Evolutionary conservation across 2,888 invertebrate genomes (phyloP).

Genomic region (Drosophila peninsularis): DNA sequence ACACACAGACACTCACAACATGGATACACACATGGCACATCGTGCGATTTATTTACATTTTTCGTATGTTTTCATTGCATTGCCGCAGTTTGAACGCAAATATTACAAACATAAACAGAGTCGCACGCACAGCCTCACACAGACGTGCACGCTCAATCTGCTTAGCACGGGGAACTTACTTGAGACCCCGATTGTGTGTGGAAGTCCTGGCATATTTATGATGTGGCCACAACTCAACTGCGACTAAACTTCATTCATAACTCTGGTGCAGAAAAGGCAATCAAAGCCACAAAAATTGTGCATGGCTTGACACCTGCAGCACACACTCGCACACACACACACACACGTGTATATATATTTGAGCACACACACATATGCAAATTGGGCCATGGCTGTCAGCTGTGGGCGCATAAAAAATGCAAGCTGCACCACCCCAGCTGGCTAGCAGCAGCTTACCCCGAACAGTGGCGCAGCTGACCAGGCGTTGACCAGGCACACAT

Average conservation of each 20-base stretch:
- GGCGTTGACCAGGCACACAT: conserved; percentile 69
- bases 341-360: conserved; percentile 2
- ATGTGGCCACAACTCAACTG: conserved; percentile 60
- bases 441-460: conserved; percentile 13
- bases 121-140: neutral
- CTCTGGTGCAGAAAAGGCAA: conserved; percentile 67
- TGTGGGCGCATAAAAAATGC: conserved; percentile 79
- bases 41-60: conserved; percentile 77
- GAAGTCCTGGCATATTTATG: conserved; percentile 70
- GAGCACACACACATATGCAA: conserved; percentile 26
- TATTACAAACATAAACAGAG: conserved; percentile 52
- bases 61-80: conserved; percentile 74
- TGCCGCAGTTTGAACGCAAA: conserved; percentile 74
- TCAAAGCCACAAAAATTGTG: conserved; percentile 77
- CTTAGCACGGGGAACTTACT: conserved; percentile 68
- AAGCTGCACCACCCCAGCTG: conserved; percentile 24
- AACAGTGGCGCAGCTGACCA: conserved; percentile 47
- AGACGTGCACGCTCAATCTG: conserved; percentile 40
- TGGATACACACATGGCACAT: conserved; percentile 43
- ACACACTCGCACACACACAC: conserved; percentile 14
- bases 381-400: conserved; percentile 66
- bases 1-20: conserved; percentile 34
- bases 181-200: conserved; percentile 60
- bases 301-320: conserved; percentile 70
- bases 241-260: conserved; percentile 76